A percentile compares a stretch with the other conserved stretches of the same genome.
Evolutionary conservation across 1,140 invertebrate genomes (phyloP).

Genomic region (Saxidomus purpurata): DNA sequence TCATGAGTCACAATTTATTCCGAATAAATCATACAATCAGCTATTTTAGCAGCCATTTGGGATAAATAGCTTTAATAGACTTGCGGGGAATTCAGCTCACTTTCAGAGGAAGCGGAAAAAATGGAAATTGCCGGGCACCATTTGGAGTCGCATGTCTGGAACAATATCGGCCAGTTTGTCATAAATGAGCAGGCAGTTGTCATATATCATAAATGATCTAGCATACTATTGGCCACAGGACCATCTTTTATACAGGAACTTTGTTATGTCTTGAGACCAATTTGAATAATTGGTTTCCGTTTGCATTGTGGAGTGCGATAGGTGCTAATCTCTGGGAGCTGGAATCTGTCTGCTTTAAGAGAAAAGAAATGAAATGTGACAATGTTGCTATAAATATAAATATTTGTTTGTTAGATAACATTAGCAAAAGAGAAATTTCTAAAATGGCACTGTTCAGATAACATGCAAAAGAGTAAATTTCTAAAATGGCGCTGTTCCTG

Average conservation of each 20-base stretch:
- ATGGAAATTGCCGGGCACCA: neutral
- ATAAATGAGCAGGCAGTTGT: slow-evolving; percentile 23
- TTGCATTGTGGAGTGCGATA: neutral
- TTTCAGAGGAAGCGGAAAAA: slow-evolving; percentile 5
- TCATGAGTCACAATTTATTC: slow-evolving; percentile 13
- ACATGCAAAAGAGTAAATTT: no score
- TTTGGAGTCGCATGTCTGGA: slow-evolving; percentile 20
- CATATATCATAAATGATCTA: slow-evolving; percentile 6
- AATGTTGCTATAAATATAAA: neutral
- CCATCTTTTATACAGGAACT: neutral
- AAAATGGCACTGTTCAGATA: neutral
- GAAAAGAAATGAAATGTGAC: neutral
- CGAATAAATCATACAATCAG: slow-evolving; percentile 1
- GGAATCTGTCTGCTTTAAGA: neutral
- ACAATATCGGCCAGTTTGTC: neutral
- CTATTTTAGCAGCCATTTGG: slow-evolving; percentile 15
- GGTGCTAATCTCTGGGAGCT: neutral
- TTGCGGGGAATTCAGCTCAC: neutral
- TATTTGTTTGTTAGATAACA: neutral
- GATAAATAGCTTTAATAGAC: slow-evolving; percentile 1
- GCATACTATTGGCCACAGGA: neutral
- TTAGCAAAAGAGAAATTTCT: no score
- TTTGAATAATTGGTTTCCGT: slow-evolving; percentile 11
- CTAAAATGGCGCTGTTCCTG: no score
- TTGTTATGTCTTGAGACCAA: neutral